Base-by-base conservation (phyloP, 1,140 invertebrate species). In the Onthophagus taurus region DNA sequence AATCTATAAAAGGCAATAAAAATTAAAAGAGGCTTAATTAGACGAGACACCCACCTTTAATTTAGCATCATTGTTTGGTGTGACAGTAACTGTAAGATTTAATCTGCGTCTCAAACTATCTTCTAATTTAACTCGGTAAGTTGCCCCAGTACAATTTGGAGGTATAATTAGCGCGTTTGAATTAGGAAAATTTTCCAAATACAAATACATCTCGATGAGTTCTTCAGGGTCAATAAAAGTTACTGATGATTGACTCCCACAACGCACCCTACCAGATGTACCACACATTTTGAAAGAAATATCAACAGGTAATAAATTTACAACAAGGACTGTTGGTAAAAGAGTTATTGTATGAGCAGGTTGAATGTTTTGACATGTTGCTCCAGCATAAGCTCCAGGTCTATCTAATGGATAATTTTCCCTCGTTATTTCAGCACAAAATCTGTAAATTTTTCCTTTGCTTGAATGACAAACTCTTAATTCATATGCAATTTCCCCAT, bases 331-430 rank as follows among this genome's bases (percentile, higher is more conserved):
- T 1, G 88, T 88, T 18, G 91, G 84, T 44, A 89, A 62, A 16
- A 98, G 65, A 4, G 77, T 80, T 38, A 97, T 81, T 5, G 79
- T 80, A 64, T 97, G 93, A 0, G 84, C 91, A 14, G 90, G 87
- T 38, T 88, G 72, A 37, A 60, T 59, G 38, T 59, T 48, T 8
- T 48, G 37, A 46, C 60, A 58, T 13, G 49, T 56, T 12, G 55
- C 36, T 6, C 34, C 38, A 1, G 13, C 3, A 11, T 24, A 16
- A 11, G 17, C 14, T 2, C 9, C 30, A 9, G 65, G 61, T 26
- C 66, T 60, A 47, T 88, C 85, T 14, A 69, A 57, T 2, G 89
- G 87, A 70, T 84, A 93, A 45, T 80, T 80, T 57, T 94, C 85
- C 48, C 83, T 72, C 39, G 76, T 72, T 18, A 92, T 76, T 33